These are phyloP conservation scores for Crotalus adamanteus DNA, from an alignment of 2,797 vertebrate species.

Conservation along the genomic window DNA sequence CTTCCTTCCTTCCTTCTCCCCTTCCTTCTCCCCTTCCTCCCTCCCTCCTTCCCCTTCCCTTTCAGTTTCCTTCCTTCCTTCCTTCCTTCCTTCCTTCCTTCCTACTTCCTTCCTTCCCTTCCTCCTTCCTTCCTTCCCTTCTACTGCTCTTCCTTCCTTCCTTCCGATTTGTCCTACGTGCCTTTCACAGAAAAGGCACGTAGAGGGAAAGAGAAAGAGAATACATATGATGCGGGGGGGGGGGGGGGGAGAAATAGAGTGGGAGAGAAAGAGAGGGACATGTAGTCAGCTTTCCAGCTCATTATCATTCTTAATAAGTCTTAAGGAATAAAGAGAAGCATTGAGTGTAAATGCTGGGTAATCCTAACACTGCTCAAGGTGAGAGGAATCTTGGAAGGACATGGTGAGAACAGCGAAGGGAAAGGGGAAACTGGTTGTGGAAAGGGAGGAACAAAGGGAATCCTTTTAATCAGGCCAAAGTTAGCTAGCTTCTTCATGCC, in stretches of 20 bases:
- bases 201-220: slow-evolving; percentile 71
- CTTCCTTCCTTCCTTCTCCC: too few species aligned
- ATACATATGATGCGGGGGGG: background rate
- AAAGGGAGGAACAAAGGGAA: slow-evolving; percentile 36
- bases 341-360: slow-evolving; percentile 99
- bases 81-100: too few species aligned
- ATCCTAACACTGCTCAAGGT: slow-evolving; percentile 99
- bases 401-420: slow-evolving; percentile 68
- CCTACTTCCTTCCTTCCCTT: too few species aligned
- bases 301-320: slow-evolving; percentile 99
- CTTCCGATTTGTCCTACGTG: slow-evolving; percentile 89
- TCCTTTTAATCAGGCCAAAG: background rate
- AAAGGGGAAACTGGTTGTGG: slow-evolving; percentile 47
- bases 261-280: slow-evolving; percentile 82
- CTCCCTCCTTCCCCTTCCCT: too few species aligned
- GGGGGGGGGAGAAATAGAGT: slow-evolving; percentile 68
- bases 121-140: too few species aligned
- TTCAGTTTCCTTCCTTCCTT: too few species aligned
- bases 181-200: slow-evolving; percentile 82
- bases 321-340: slow-evolving; percentile 98
- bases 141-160: slow-evolving; percentile 77
- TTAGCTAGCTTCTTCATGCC: background rate
- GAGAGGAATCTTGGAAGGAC: slow-evolving; percentile 93
- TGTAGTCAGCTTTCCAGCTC: slow-evolving; percentile 92
- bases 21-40: too few species aligned